These are phyloP conservation scores for Epicauta chinensis DNA, from an alignment of 1,140 invertebrate species.

Conservation along the genomic window DNA sequence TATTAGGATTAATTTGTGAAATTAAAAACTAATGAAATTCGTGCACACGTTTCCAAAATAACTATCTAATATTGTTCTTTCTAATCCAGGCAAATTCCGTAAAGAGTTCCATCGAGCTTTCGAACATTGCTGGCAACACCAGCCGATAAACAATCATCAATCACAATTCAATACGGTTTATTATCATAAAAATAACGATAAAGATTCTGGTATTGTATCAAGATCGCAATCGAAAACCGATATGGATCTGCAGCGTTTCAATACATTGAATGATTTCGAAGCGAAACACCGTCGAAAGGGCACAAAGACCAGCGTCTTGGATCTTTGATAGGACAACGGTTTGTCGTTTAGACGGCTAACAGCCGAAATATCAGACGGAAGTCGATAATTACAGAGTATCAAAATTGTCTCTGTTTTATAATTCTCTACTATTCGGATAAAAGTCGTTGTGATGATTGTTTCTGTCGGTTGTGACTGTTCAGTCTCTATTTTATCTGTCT, in stretches of 20 bases:
- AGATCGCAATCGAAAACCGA: slow-evolving; percentile 9
- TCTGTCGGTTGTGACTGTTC: too few species aligned
- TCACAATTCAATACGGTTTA: slow-evolving; percentile 15
- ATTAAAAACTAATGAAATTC: neutral
- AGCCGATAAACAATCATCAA: neutral
- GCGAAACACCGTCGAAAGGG: slow-evolving; percentile 10
- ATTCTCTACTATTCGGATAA: too few species aligned
- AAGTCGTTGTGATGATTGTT: too few species aligned
- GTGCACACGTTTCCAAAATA: neutral
- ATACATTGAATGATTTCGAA: slow-evolving; percentile 1
- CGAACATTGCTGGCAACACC: slow-evolving; percentile 15
- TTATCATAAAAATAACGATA: slow-evolving; percentile 8
- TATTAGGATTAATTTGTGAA: neutral
- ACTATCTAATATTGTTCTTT: neutral
- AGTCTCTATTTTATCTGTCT: too few species aligned
- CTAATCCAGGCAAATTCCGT: slow-evolving; percentile 31
- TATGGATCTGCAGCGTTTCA: slow-evolving; percentile 10
- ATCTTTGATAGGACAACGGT: slow-evolving; percentile 2
- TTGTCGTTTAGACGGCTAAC: neutral
- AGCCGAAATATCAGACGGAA: neutral
- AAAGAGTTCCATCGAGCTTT: slow-evolving; percentile 30
- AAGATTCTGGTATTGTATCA: slow-evolving; percentile 9
- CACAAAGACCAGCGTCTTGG: slow-evolving; percentile 7
- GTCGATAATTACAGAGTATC: too few species aligned
- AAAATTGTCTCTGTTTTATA: too few species aligned